Evolutionary conservation across 2,113 vertebrate species (phyloP).

Genomic region (Hemicordylus capensis): DNA sequence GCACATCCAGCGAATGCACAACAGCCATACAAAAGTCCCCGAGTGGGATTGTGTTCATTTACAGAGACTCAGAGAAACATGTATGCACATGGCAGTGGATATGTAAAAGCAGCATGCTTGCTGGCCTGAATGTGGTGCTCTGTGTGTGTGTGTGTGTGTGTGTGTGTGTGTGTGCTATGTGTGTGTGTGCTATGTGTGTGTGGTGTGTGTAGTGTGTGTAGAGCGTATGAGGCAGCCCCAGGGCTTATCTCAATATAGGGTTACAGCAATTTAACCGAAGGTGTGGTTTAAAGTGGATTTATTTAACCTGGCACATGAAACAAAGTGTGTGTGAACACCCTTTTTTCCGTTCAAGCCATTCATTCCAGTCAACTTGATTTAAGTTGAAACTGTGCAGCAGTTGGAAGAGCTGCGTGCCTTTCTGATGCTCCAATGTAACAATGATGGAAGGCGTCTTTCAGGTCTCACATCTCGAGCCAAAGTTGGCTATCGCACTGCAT

Average conservation of each 20-base stretch:
- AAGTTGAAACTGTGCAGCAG: background rate
- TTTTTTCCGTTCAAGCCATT: background rate
- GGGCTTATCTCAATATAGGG: slow-evolving; percentile 9
- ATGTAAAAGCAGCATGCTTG: background rate
- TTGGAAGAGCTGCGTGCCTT: background rate
- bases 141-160: background rate
- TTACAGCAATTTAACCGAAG: background rate
- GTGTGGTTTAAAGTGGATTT: slow-evolving; percentile 6
- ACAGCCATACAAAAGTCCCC: background rate
- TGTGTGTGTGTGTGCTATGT: background rate
- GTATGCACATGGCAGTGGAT: background rate
- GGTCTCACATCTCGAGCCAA: background rate
- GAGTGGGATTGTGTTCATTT: too few relatives aligned
- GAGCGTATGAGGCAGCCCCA: background rate
- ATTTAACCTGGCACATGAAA: slow-evolving; percentile 15
- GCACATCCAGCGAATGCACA: background rate
- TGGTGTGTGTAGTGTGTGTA: background rate
- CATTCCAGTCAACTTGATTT: background rate
- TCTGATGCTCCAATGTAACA: background rate
- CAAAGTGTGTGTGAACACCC: slow-evolving; percentile 8
- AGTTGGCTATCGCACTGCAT: background rate
- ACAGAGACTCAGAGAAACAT: background rate
- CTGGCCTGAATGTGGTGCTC: background rate
- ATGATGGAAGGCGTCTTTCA: background rate
- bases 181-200: background rate